Percentiles rank a stretch among this genome's conserved stretches.
Conservation (phyloP, 2,797 vertebrate species). For the Eupleurogrammus muticus region DNA sequence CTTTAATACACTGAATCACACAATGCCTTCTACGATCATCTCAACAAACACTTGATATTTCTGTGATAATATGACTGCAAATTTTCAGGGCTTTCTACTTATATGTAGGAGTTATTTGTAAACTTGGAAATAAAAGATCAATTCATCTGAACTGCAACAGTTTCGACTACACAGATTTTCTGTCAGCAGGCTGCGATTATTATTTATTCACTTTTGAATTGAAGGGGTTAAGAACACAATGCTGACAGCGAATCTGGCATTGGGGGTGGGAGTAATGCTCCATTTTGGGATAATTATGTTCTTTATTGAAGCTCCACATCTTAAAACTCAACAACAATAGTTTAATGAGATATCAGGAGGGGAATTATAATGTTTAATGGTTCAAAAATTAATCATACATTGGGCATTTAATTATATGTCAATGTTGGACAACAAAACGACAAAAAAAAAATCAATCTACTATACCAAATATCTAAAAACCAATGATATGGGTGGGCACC, state of each 20-base stretch:
- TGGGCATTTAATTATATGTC: constrained; percentile 50
- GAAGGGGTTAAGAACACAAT: constrained; percentile 12
- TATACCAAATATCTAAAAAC: constrained; percentile 68
- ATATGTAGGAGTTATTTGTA: constrained; percentile 30
- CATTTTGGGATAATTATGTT: constrained; percentile 11
- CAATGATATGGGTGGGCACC: constrained; percentile 65
- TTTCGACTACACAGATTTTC: constrained; percentile 21
- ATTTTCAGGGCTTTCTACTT: constrained; percentile 19
- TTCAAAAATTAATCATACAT: constrained; percentile 44
- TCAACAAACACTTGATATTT: constrained; percentile 51
- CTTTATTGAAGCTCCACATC: constrained; percentile 33
- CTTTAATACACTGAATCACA: constrained; percentile 43
- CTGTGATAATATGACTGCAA: constrained; percentile 18
- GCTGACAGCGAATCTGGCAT: constrained; percentile 22
- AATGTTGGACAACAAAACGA: constrained; percentile 42
- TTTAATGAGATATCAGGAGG: constrained; percentile 20
- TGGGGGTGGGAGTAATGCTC: not conserved
- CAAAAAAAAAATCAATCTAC: constrained; percentile 50
- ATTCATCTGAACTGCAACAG: constrained; percentile 29
- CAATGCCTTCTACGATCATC: constrained; percentile 39
- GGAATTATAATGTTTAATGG: constrained; percentile 41
- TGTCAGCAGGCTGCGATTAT: not conserved
- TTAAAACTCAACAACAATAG: constrained; percentile 24
- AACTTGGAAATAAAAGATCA: constrained; percentile 39
- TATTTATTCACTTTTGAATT: constrained; percentile 21